These are phyloP conservation scores for Xerus rutilus DNA, from an alignment of 2,797 vertebrate species.

Conservation along the genomic window DNA sequence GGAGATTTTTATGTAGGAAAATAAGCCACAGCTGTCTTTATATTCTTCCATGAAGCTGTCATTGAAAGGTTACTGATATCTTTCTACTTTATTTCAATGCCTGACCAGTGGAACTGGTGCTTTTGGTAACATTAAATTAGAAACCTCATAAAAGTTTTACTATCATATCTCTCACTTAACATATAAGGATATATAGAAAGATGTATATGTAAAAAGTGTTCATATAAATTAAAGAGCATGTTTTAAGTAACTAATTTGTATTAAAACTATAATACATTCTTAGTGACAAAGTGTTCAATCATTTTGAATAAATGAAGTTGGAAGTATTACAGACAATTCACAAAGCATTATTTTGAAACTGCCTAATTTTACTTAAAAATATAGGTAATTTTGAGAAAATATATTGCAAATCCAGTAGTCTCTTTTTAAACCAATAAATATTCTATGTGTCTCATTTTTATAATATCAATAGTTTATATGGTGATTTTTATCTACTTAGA, in stretches of 20 bases:
- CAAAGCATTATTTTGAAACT: not conserved
- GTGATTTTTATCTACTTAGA: not conserved
- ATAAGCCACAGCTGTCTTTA: slow-evolving; percentile 71
- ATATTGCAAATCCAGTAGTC: not conserved
- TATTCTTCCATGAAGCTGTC: slow-evolving; percentile 79
- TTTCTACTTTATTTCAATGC: slow-evolving; percentile 79
- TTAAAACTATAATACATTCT: not conserved
- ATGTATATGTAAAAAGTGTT: slow-evolving; percentile 39
- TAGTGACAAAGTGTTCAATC: not conserved
- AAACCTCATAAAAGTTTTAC: slow-evolving; percentile 72
- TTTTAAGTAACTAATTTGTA: not conserved
- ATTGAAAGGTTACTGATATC: slow-evolving; percentile 79
- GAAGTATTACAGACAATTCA: not conserved
- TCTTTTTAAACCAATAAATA: not conserved
- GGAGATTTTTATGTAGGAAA: slow-evolving; percentile 59
- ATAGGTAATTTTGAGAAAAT: not conserved
- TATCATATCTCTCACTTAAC: slow-evolving; percentile 78
- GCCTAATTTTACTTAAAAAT: not conserved
- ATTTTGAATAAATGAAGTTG: not conserved
- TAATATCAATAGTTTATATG: not conserved
- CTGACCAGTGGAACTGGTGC: slow-evolving; percentile 51
- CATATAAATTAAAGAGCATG: slow-evolving; percentile 66
- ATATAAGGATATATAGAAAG: not conserved
- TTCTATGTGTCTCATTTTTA: not conserved
- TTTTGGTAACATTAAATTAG: slow-evolving; percentile 77